Base-by-base conservation (phyloP, 2,888 invertebrate species). In the Aelia acuminata region DNA sequence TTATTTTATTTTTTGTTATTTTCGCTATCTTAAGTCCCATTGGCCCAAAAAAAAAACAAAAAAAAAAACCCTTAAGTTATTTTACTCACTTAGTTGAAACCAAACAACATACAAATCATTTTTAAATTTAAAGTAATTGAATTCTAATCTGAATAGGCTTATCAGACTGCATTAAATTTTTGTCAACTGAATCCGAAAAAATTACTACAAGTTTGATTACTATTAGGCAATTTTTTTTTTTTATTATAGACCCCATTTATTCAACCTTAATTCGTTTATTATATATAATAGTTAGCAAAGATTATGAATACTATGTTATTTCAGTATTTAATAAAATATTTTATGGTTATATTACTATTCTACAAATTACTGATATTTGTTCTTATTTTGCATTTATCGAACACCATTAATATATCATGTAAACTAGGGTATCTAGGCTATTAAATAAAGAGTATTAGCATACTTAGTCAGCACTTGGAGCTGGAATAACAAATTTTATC, bases 331-430 rank as follows among this genome's bases (percentile, higher is more conserved):
- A 18, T 31, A 63, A 63, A 31, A 18, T 18, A 31, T 26, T 26
- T 57, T 26, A 26, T 26, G 63, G 31, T 5, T 31, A 63, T 63
- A 31, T 63, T 31, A 18, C 31, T 18, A 18, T 84, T 84, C 18
- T 22, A 48, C 20, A 84, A 84, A 84, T 20, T 10, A 18, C 47
- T 48, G 43, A 84, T n/a, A 84, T 39, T 0, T 84, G n/a, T 48
- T 84, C 35, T 84, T 43, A 43, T 84, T 43, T 84, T 84, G 10
- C 26, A 39, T 47, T 80, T 84, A 26, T 84, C 39, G 31, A 63
- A 63, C 43, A 43, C n/a, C 39, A 80, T 3, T 43, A 80, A 80
- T n/a, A 80, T 80, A 80, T 80, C 80, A 80, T 80, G 80, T 80
- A 80, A 80, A 80, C 80, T 80, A 43, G 80, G 80, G n/a, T 80